These are phyloP conservation scores for Vulpes vulpes DNA, from an alignment of 2,113 vertebrate genomes.

Conservation along the genomic window DNA sequence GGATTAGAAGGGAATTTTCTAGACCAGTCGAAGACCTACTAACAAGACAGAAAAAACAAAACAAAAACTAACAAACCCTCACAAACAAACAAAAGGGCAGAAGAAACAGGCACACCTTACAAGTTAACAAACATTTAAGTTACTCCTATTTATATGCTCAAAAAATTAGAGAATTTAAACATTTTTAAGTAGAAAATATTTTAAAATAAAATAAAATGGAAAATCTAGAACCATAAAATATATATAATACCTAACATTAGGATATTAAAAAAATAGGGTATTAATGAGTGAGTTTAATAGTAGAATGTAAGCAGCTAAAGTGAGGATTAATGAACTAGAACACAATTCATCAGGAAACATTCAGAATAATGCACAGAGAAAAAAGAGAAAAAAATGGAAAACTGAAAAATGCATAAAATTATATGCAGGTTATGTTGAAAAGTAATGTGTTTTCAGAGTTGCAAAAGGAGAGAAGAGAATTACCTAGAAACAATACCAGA, in stretches of 20 bases:
- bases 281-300: neutral
- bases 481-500: neutral
- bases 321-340: neutral
- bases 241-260: neutral
- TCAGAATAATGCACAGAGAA: neutral
- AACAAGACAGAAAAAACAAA: neutral
- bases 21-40: neutral
- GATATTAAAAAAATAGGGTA: neutral
- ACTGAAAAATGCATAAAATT: neutral
- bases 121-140: neutral
- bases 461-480: neutral
- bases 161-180: neutral
- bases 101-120: neutral
- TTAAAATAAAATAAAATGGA: constrained; percentile 9
- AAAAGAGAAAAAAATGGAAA: neutral
- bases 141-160: neutral
- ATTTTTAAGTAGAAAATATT: neutral
- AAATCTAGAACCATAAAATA: neutral
- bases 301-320: neutral
- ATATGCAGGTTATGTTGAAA: neutral
- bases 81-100: neutral
- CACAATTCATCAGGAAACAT: neutral
- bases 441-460: neutral
- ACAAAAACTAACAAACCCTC: neutral
- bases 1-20: neutral